Percentiles rank a stretch among this genome's conserved stretches.
These are phyloP conservation scores for Sandelia bainsii DNA, from an alignment of 2,797 vertebrate species.

Conservation along the genomic window DNA sequence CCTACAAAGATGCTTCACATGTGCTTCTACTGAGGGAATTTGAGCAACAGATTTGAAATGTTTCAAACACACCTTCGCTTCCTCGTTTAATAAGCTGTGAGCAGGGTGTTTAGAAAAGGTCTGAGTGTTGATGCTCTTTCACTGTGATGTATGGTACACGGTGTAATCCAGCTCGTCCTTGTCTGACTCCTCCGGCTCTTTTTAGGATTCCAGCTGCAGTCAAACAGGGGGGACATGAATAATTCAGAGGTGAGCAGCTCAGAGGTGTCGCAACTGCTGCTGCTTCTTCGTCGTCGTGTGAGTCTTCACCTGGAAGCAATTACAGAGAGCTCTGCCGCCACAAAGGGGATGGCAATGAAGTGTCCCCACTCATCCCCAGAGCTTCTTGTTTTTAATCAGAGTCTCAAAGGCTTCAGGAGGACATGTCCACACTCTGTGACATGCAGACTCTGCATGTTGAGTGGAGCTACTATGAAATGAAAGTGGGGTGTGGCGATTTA, in stretches of 20 bases:
- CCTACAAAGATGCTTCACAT: not conserved
- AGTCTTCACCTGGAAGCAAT: slow-evolving; percentile 53
- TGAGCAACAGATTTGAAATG: not conserved
- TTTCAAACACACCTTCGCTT: slow-evolving; percentile 21
- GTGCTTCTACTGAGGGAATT: slow-evolving; percentile 8
- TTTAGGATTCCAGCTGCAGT: slow-evolving; percentile 62
- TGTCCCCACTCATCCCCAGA: slow-evolving; percentile 24
- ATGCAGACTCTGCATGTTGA: not conserved
- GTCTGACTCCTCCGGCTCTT: slow-evolving; percentile 51
- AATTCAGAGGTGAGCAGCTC: slow-evolving; percentile 53
- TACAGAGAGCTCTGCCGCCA: slow-evolving; percentile 35
- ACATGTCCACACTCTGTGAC: not conserved
- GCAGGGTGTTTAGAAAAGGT: slow-evolving; percentile 30
- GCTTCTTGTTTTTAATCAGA: slow-evolving; percentile 44
- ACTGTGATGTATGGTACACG: slow-evolving; percentile 33
- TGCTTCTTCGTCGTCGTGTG: slow-evolving; percentile 11
- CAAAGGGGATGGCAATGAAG: slow-evolving; percentile 36
- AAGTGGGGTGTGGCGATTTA: not conserved
- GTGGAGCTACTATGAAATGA: not conserved
- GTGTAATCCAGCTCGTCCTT: slow-evolving; percentile 52
- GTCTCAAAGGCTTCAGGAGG: slow-evolving; percentile 9
- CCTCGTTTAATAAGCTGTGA: slow-evolving; percentile 47
- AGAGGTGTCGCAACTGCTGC: slow-evolving; percentile 24
- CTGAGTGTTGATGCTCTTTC: slow-evolving; percentile 31
- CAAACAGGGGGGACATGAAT: slow-evolving; percentile 57